Conservation (phyloP, 2,113 vertebrate genomes). For the Amblyornis subalaris region DNA sequence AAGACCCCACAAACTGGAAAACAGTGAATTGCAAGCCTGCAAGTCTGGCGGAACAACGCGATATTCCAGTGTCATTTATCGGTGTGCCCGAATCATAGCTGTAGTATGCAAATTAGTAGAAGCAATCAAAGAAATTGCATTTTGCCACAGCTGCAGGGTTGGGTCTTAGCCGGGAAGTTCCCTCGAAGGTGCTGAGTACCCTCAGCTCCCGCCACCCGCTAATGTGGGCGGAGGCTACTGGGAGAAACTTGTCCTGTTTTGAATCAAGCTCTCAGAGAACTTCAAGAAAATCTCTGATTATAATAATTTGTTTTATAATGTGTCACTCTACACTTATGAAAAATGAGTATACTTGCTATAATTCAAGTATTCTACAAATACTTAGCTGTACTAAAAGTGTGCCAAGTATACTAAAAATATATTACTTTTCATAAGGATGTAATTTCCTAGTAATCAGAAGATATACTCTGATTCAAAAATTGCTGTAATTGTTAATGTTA, state of each 20-base stretch:
- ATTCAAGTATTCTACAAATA: slow-evolving; percentile 64
- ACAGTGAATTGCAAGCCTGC: neutral
- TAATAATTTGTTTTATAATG: slow-evolving; percentile 64
- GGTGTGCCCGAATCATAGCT: neutral
- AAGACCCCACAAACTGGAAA: neutral
- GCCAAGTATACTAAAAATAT: slow-evolving; percentile 64
- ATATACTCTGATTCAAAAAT: slow-evolving; percentile 55
- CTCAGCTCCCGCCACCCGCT: neutral
- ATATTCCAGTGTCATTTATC: neutral
- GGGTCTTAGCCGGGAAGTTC: neutral
- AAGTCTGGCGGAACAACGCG: neutral
- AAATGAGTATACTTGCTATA: slow-evolving; percentile 62
- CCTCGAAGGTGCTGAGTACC: neutral
- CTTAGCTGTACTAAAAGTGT: slow-evolving; percentile 44
- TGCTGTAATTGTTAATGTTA: slow-evolving; percentile 48
- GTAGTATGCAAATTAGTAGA: slow-evolving; percentile 19
- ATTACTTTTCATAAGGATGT: slow-evolving; percentile 55
- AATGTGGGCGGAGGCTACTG: neutral
- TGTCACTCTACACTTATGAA: slow-evolving; percentile 48
- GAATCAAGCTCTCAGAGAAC: slow-evolving; percentile 44
- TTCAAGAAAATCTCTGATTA: slow-evolving; percentile 61
- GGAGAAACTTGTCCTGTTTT: slow-evolving; percentile 14
- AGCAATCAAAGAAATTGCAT: slow-evolving; percentile 29
- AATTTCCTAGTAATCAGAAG: slow-evolving; percentile 65
- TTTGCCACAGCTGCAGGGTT: slow-evolving; percentile 25